Evolutionary conservation across 2,797 vertebrate species (phyloP).

Genomic region (Falco berigora): DNA sequence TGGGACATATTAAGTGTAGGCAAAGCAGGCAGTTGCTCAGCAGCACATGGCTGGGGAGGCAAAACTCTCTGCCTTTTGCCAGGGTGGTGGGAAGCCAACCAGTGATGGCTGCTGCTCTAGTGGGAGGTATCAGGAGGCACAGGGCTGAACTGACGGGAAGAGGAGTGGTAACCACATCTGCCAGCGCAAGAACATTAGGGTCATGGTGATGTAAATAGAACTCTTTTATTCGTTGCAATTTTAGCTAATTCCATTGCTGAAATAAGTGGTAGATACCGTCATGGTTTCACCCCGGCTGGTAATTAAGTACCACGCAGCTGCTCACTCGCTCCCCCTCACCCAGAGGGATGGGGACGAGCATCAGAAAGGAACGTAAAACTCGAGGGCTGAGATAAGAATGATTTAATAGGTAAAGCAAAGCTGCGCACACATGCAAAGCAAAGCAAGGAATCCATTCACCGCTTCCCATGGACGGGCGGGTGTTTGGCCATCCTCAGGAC

Average conservation of each 20-base stretch:
- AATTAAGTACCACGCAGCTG: no score
- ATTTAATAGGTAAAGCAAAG: no score
- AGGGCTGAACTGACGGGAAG: background rate
- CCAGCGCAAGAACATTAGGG: background rate
- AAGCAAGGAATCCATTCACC: no score
- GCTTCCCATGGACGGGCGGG: no score
- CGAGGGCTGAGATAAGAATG: no score
- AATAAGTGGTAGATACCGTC: background rate
- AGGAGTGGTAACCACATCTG: background rate
- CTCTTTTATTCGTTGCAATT: background rate
- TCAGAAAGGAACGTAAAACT: no score
- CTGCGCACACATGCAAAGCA: no score
- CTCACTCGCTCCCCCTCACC: no score
- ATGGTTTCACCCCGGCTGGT: no score
- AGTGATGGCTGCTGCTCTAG: background rate
- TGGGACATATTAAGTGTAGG: background rate
- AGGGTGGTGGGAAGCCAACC: background rate
- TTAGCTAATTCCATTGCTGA: background rate
- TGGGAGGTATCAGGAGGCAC: rapidly evolving
- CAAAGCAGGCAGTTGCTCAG: background rate
- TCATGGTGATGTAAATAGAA: background rate
- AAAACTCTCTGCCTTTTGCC: background rate
- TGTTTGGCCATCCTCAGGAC: no score
- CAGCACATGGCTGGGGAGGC: background rate
- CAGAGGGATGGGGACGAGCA: no score